A percentile compares a stretch with the other conserved stretches of the same genome.
Evolutionary conservation across 2,797 vertebrate species (phyloP).

Genomic region (Tauraco hartlaubi): DNA sequence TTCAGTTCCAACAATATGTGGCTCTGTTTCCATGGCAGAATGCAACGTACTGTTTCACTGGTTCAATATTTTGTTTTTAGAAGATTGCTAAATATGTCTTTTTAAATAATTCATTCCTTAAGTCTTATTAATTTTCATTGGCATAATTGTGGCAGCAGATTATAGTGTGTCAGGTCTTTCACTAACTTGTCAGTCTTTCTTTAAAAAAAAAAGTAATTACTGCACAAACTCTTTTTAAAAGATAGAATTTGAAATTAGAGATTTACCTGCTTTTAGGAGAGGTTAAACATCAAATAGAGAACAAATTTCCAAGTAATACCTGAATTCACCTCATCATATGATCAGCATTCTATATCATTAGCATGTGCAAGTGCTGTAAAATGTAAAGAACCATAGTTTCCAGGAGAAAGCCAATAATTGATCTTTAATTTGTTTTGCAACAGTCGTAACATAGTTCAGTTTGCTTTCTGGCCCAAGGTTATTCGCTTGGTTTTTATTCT

Average conservation of each 20-base stretch:
- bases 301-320: background rate
- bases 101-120: background rate
- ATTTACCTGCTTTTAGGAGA: background rate
- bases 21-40: background rate
- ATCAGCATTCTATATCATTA: background rate
- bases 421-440: background rate
- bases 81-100: background rate
- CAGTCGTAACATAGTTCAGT: background rate
- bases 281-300: background rate
- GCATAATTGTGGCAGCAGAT: background rate
- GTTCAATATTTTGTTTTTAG: background rate
- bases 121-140: slow-evolving; percentile 3
- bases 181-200: background rate
- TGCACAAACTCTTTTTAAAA: background rate
- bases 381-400: background rate
- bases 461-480: background rate
- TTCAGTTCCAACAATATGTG: background rate
- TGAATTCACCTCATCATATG: background rate
- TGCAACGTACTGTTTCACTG: background rate
- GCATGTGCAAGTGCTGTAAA: background rate
- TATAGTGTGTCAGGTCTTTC: background rate
- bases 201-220: background rate
- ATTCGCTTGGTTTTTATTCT: background rate
- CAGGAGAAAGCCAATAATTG: background rate
- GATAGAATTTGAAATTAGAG: background rate